phyloP scores from a whole-genome alignment of 1,140 invertebrate genomes.

The Orchesella cincta region DNA sequence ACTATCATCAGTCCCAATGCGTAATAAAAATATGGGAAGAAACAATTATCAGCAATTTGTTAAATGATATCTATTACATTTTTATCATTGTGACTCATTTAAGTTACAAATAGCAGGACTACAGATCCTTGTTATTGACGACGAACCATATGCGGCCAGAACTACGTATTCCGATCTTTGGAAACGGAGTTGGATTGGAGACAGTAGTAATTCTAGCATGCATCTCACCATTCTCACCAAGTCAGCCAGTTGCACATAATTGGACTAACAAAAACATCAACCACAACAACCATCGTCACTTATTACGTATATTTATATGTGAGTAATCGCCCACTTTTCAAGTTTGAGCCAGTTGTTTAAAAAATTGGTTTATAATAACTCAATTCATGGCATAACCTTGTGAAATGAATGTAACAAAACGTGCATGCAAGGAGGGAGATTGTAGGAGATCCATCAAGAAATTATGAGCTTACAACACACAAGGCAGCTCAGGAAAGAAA shows the following conservation, averaged over 20 bases:
- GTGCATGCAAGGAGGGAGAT: neutral
- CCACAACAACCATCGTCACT: neutral
- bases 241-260: neutral
- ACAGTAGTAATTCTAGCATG: too few relatives aligned
- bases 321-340: slow-evolving; percentile 17
- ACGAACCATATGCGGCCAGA: too few relatives aligned
- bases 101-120: too few relatives aligned
- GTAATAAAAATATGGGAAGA: too few relatives aligned
- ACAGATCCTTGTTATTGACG: too few relatives aligned
- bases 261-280: neutral
- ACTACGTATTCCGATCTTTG: too few relatives aligned
- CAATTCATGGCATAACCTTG: slow-evolving; percentile 43
- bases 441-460: neutral
- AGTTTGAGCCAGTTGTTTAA: slow-evolving; percentile 43
- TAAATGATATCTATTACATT: too few relatives aligned
- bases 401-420: slow-evolving; percentile 13
- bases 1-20: too few relatives aligned
- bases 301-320: slow-evolving; percentile 19
- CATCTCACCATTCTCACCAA: neutral
- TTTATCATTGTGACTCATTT: too few relatives aligned
- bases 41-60: too few relatives aligned
- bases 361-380: slow-evolving; percentile 51
- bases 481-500: neutral
- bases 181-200: neutral
- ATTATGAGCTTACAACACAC: neutral